Base-by-base conservation (phyloP, 2,888 invertebrate species). In the Calameuta idolon region DNA sequence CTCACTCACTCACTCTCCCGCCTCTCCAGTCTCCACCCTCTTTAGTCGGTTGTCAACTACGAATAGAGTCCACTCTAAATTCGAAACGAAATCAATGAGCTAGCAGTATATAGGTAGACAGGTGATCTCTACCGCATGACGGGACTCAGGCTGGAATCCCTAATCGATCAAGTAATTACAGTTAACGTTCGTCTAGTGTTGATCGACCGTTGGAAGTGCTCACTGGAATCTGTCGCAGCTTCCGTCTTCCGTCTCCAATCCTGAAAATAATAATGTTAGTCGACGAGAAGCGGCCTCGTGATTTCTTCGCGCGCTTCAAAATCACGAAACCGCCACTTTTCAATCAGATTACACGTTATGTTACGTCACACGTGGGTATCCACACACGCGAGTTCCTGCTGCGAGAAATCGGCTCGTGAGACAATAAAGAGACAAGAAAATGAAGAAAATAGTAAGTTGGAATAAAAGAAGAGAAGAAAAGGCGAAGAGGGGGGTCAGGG, bases 61-160 rank as follows among this genome's bases (percentile, higher is more conserved):
- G 83, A 84, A 84, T 87, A 88, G 88, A 89, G 85, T 88, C 87
- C 90, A 90, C 89, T 90, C 89, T 90, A 90, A 90, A 90, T 90
- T 91, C 89, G 90, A 90, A 90, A 90, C 89, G 85, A 88, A 89
- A 87, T 84, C 80, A 85, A 85, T 83, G 81, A 79, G 84, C 33
- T 40, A 40, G 15, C 15, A 40, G 15, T 40, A 40, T 40, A 40
- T 15, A 40, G 15, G 40, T 40, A 40, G 40, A 40, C 40, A 40
- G 40, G 40, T 40, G 40, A 40, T 40, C 40, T 40, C 40, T 5
- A 40, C 15, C 40, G 40, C 40, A 40, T 40, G 40, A 40, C 12
- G 40, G 40, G 40, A 40, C 40, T 40, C 40, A 15, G 15, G 40
- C 40, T 40, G 40, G 40, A 40, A 40, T 40, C 40, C 15, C 40